Base-by-base conservation (phyloP, 2,113 vertebrate species). In the Takifugu bimaculatus region DNA sequence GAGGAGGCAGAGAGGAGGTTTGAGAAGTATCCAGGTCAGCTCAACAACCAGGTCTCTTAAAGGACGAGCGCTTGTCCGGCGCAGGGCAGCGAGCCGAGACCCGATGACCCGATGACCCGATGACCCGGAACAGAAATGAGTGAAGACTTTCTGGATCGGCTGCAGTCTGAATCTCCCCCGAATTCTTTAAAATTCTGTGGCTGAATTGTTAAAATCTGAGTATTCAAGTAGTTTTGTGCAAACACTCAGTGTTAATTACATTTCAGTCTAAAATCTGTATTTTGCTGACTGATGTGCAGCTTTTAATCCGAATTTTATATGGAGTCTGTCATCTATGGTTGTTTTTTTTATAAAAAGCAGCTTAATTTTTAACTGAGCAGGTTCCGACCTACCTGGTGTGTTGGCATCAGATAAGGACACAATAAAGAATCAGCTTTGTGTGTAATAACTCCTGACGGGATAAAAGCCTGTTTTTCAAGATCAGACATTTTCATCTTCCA, bases 11-110 rank as follows among this genome's bases (percentile, higher is more conserved):
- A 93, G 89, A 92, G 80, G 84, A 87, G 79, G 64, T 97, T 98
- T 50, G 95, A 98, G 79, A 94, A 94, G 78, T 98, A 98, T 70
- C 94, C 96, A 0, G 97, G 97, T 27, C 94, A 98, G 87, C 90
- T 94, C 35, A 98, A 95, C 78, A 99, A 99, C 86, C 94, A 94
- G 85, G 92, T 99, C 14, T 88, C 92, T 5, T 98, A 92, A 92
- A 62, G 2, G 2, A 39, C 35, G 50, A 5, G 12, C 4, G 2
- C 48, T 13, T 52, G 26, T 6, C 14, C 26, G 5, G 15, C 32
- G 2, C 11, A 3, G 25, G 26, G 50, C 26, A 13, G 13, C 28
- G 13, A 11, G 5, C 4, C 14, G 15, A 25, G 60, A 60, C 74
- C 15, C 20, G 20, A 20, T 20, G 20, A 20, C 20, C 15, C 20